Evolutionary conservation across 2,113 vertebrate species (phyloP).

Genomic region (Craseonycteris thonglongyai): DNA sequence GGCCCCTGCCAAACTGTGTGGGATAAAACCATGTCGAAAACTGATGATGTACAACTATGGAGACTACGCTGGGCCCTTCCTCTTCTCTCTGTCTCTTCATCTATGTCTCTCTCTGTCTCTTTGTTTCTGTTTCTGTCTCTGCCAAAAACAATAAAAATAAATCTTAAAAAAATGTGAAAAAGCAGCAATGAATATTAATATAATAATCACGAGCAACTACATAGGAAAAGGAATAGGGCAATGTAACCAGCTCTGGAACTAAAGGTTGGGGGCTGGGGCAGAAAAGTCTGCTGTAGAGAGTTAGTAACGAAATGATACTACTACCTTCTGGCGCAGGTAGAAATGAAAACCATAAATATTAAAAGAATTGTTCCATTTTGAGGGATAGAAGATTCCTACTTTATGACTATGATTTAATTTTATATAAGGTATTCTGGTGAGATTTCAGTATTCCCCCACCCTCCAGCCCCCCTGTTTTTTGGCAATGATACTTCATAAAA

Average conservation of each 20-base stretch:
- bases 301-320: too few relatives aligned
- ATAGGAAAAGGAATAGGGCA: neutral
- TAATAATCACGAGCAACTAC: neutral
- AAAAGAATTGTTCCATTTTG: neutral
- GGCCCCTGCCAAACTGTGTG: too few relatives aligned
- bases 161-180: too few relatives aligned
- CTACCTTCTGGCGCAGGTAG: neutral
- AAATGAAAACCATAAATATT: neutral
- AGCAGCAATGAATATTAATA: neutral
- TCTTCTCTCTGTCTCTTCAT: too few relatives aligned
- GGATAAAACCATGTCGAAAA: too few relatives aligned
- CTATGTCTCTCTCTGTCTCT: too few relatives aligned
- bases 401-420: neutral
- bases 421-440: neutral
- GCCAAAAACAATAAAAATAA: too few relatives aligned
- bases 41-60: too few relatives aligned
- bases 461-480: too few relatives aligned
- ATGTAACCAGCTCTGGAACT: neutral
- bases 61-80: too few relatives aligned
- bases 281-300: neutral
- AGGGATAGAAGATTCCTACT: neutral
- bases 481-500: slow-evolving; percentile 1
- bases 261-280: rapidly evolving
- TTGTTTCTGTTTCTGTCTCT: too few relatives aligned
- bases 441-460: neutral